Percentiles rank a stretch among this genome's conserved stretches.
Evolutionary conservation across 1,140 invertebrate species (phyloP).

Genomic region (Pachypeltis micranthus): DNA sequence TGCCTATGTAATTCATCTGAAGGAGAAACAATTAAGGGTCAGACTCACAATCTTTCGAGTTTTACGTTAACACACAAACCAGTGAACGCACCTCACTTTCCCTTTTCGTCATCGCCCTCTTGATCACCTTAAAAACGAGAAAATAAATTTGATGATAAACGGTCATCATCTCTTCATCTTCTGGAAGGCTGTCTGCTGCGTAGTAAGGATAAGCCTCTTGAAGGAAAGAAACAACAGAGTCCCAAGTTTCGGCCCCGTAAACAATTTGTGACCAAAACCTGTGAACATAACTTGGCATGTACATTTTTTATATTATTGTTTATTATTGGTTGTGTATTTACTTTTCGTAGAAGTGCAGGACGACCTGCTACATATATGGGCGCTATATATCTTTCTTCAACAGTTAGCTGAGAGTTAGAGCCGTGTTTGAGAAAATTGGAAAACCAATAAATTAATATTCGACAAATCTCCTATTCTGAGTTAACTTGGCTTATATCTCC

Average conservation of each 20-base stretch:
- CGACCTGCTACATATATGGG: no score
- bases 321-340: conserved; percentile 30
- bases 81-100: conserved; percentile 46
- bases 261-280: conserved; percentile 75
- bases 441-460: no score
- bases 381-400: not conserved
- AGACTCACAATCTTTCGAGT: not conserved
- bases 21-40: conserved; percentile 22
- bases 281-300: conserved; percentile 31
- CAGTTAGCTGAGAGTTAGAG: no score
- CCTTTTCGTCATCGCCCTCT: conserved; percentile 58
- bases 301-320: no score
- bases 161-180: conserved; percentile 36
- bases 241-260: conserved; percentile 51
- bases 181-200: conserved; percentile 38
- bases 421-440: no score
- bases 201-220: conserved; percentile 60
- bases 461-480: no score
- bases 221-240: conserved; percentile 55
- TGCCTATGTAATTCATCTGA: conserved; percentile 48
- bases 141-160: conserved; percentile 43
- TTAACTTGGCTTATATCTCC: no score
- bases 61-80: no score
- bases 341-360: conserved; percentile 27
- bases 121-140: conserved; percentile 52